Evolutionary conservation across 2,888 invertebrate species (phyloP).

Genomic region (Himalopsyche tibetana): DNA sequence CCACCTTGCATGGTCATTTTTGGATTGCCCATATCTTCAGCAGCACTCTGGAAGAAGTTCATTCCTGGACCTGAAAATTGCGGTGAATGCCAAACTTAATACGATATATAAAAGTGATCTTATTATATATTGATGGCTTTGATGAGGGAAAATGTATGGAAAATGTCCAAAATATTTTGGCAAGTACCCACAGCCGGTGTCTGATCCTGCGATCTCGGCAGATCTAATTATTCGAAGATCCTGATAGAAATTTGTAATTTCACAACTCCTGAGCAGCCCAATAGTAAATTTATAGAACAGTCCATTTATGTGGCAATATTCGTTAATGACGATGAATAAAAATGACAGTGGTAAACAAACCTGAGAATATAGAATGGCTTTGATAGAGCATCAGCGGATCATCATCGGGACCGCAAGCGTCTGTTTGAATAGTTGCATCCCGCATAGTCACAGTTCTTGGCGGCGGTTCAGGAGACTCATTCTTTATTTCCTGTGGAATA

Average conservation of each 20-base stretch:
- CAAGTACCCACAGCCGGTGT: too few relatives aligned
- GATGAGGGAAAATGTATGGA: too few relatives aligned
- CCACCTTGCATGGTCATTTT: conserved; percentile 19
- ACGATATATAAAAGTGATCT: too few relatives aligned
- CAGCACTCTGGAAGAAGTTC: conserved; percentile 19
- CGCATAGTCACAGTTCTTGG: conserved; percentile 68
- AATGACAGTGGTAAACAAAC: neutral
- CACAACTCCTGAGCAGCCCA: too few relatives aligned
- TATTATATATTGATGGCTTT: too few relatives aligned
- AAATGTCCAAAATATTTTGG: too few relatives aligned
- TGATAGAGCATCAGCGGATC: conserved; percentile 6
- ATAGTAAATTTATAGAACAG: too few relatives aligned
- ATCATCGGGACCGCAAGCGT: conserved; percentile 67
- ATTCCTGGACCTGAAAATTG: neutral
- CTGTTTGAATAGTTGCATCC: conserved; percentile 75
- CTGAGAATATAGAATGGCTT: conserved; percentile 22
- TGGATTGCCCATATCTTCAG: neutral
- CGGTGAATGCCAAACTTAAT: neutral
- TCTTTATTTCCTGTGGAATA: neutral
- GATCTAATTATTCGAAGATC: too few relatives aligned
- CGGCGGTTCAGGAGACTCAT: conserved; percentile 3
- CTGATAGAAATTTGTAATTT: too few relatives aligned
- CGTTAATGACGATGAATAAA: too few relatives aligned
- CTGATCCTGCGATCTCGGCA: too few relatives aligned
- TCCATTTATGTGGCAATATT: too few relatives aligned